These are phyloP conservation scores for Drosophila orosa DNA, from an alignment of 1,140 invertebrate genomes.

Conservation along the genomic window DNA sequence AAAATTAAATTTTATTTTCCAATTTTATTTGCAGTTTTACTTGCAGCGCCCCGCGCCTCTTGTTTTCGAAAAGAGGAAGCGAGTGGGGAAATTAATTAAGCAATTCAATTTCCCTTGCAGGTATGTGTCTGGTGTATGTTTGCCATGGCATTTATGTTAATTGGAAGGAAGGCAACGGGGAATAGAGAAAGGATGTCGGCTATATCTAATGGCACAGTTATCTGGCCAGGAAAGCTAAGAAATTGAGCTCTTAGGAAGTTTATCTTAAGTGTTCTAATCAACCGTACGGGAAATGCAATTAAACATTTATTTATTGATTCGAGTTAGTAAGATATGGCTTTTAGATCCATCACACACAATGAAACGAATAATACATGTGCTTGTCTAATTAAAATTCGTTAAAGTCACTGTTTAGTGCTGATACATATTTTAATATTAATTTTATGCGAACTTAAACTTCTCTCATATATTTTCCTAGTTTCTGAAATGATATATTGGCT, in stretches of 20 bases:
- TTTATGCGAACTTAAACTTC: too few species aligned
- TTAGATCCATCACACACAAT: not conserved
- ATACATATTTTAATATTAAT: not conserved
- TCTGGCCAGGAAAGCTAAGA: constrained; percentile 8
- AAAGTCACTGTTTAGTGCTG: not conserved
- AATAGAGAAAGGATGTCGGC: constrained; percentile 26
- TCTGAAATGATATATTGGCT: not conserved
- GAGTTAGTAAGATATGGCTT: not conserved
- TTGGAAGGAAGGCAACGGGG: constrained; percentile 27
- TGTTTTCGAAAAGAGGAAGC: constrained; percentile 29
- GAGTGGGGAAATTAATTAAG: constrained; percentile 72
- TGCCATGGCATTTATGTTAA: constrained; percentile 71
- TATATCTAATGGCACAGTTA: constrained; percentile 1
- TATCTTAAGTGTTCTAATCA: constrained; percentile 18
- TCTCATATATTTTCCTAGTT: not conserved
- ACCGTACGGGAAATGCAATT: constrained; percentile 13
- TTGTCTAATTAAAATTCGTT: not conserved
- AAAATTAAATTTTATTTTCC: constrained; percentile 73
- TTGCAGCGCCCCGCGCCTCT: constrained; percentile 8
- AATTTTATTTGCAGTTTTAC: constrained; percentile 70
- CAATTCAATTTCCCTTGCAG: constrained; percentile 69
- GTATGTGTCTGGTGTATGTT: constrained; percentile 44
- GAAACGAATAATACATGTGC: not conserved
- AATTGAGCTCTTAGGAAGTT: constrained; percentile 2
- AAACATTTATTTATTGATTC: constrained; percentile 8